phyloP scores from a whole-genome alignment of 2,797 vertebrate genomes.

The Enteromius treurensis region DNA sequence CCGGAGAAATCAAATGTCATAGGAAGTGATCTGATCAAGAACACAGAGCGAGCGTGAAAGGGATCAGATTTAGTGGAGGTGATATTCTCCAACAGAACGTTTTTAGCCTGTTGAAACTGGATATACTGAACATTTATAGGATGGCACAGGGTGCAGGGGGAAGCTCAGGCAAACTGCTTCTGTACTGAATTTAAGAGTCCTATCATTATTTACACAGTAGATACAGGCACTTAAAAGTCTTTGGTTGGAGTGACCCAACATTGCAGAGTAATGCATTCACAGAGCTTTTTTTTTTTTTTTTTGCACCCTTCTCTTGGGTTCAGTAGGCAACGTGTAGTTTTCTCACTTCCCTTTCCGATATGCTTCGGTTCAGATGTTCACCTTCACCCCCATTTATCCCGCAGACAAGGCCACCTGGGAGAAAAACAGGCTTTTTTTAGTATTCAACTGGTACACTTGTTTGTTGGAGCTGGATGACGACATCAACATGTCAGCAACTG shows the following conservation, averaged over 20 bases:
- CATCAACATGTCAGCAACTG: neutral
- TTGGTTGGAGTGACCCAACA: slow-evolving; percentile 99
- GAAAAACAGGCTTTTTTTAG: slow-evolving; percentile 48
- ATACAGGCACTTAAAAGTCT: slow-evolving; percentile 99
- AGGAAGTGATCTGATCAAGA: slow-evolving; percentile 6
- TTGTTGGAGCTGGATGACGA: neutral
- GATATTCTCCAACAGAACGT: slow-evolving; percentile 36
- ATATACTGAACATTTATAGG: slow-evolving; percentile 52
- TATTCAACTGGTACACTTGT: neutral
- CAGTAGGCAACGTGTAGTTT: slow-evolving; percentile 86
- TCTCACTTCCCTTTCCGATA: slow-evolving; percentile 65
- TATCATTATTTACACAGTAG: slow-evolving; percentile 97
- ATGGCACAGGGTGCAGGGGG: slow-evolving; percentile 60
- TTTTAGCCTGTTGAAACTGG: slow-evolving; percentile 55
- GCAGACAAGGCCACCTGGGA: slow-evolving; percentile 93
- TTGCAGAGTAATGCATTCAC: slow-evolving; percentile 90
- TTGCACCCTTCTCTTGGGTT: slow-evolving; percentile 82
- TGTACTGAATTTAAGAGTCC: slow-evolving; percentile 75
- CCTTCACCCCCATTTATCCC: slow-evolving; percentile 74
- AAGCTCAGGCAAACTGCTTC: slow-evolving; percentile 75
- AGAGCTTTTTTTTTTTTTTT: slow-evolving; percentile 73
- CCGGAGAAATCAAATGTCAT: neutral
- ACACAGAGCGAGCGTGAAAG: neutral
- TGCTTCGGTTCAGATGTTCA: slow-evolving; percentile 65
- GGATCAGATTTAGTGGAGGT: slow-evolving; percentile 7